Evolutionary conservation across 1,140 invertebrate genomes (phyloP), one percentile per base, ranked within the genome.

Genomic region (Penaeus chinensis): DNA sequence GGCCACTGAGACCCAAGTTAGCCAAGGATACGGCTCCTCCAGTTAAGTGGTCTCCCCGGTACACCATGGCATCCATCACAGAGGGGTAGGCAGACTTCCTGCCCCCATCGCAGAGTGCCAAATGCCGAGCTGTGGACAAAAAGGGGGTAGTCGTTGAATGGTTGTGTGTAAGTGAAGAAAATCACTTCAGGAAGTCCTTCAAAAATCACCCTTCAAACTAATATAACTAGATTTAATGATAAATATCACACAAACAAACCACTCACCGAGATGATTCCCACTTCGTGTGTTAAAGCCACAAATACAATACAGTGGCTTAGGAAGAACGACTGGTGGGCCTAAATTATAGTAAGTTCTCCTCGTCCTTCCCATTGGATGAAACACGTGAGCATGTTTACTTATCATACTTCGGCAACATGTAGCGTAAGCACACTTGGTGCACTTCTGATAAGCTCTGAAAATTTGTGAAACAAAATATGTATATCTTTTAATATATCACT

Each of bases 361-460:
- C 27, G n/a, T 79, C 54, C 74, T 54, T 66, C 79, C 71, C 27
- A 16, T 89, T 66, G 47, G 87, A 82, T 85, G 90, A 90, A 91
- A 91, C 37, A 88, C 82, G 20, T 93, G 93, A 84, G 93, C 93
- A 92, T 97, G 96, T 79, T 94, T 94, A 90, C 95, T 93, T 93
- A 96, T 95, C 0, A 95, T 95, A 84, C 94, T 94, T 91, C 94
- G 94, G 92, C 96, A 97, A 85, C 95, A 95, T 10, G 96, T 96
- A 77, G 94, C 93, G 91, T 95, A 97, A 88, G 94, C 94, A 91
- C 96, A 97, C 87, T 95, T 95, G 69, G 93, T 93, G 92, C 96
- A 97, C 85, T 92, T 94, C 89, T 95, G 93, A 91, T 94, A 93
- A 0, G 95, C 95, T 2, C 95, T 96, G 91, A 89, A 93, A 92